These are phyloP conservation scores for Pongo pygmaeus DNA, from an alignment of 2,113 vertebrate genomes.

Conservation along the genomic window DNA sequence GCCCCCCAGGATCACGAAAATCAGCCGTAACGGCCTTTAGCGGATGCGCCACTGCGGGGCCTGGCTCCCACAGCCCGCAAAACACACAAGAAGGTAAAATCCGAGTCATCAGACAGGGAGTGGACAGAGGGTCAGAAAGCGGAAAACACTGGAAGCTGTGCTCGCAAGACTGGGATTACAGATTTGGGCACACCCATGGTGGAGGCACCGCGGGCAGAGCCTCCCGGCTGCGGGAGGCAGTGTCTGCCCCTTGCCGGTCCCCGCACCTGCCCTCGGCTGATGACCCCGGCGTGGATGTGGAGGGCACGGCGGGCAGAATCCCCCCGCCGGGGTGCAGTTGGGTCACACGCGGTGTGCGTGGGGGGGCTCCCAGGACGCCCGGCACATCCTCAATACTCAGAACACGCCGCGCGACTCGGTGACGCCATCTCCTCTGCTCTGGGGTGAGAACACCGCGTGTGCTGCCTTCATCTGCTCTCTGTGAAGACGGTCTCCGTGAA, in stretches of 20 bases:
- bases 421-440: rapidly evolving
- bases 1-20: rapidly evolving
- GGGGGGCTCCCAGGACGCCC: neutral
- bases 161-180: too few species aligned
- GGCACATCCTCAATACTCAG: neutral
- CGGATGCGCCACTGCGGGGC: rapidly evolving
- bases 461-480: rapidly evolving
- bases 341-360: rapidly evolving
- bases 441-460: rapidly evolving
- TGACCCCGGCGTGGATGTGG: neutral
- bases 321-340: neutral
- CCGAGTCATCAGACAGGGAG: neutral
- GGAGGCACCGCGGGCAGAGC: too few species aligned
- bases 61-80: neutral
- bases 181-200: too few species aligned
- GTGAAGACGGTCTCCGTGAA: too few species aligned
- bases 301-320: neutral
- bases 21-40: rapidly evolving
- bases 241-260: too few species aligned
- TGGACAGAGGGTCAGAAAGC: too few species aligned
- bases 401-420: rapidly evolving
- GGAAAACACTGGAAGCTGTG: rapidly evolving
- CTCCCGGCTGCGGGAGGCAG: too few species aligned
- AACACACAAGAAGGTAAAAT: rapidly evolving
- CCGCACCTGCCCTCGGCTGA: too few species aligned